A percentile compares a stretch with the other conserved stretches of the same genome.
Conservation (phyloP, 2,113 vertebrate genomes). For the Synodontis membranacea region DNA sequence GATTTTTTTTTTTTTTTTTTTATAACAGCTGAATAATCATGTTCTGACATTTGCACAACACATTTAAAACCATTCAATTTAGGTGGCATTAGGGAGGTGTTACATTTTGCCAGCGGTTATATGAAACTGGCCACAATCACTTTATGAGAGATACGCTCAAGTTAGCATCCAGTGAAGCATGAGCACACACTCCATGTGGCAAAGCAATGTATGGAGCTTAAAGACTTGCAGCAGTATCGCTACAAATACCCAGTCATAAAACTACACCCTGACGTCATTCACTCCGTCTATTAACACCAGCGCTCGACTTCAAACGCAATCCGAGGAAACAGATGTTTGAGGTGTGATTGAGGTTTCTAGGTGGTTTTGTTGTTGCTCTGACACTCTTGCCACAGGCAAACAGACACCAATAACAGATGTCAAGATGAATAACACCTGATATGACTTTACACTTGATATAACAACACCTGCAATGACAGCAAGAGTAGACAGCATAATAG, state of each 20-base stretch:
- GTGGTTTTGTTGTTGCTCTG: slow-evolving; percentile 39
- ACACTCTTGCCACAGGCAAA: slow-evolving; percentile 31
- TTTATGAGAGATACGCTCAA: slow-evolving; percentile 21
- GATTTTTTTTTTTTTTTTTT: too few relatives aligned
- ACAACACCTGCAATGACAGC: slow-evolving; percentile 33
- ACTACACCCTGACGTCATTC: slow-evolving; percentile 41
- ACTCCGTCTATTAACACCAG: slow-evolving; percentile 44
- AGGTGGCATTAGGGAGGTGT: background rate
- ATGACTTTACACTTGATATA: slow-evolving; percentile 1
- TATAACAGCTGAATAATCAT: background rate
- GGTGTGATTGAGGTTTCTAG: slow-evolving; percentile 36
- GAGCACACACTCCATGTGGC: background rate
- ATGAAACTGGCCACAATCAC: slow-evolving; percentile 15
- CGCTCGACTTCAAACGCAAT: slow-evolving; percentile 43
- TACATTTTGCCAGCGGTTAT: background rate
- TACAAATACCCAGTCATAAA: slow-evolving; percentile 33
- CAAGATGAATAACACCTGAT: slow-evolving; percentile 10
- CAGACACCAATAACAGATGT: slow-evolving; percentile 20
- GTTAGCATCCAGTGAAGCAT: slow-evolving; percentile 32
- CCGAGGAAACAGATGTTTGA: slow-evolving; percentile 52
- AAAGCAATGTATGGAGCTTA: slow-evolving; percentile 24
- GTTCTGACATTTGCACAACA: background rate
- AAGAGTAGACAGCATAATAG: background rate
- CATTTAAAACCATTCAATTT: background rate
- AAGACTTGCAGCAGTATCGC: slow-evolving; percentile 30